Evolutionary conservation across 2,113 vertebrate species (phyloP).

Genomic region (Heliornis fulica): DNA sequence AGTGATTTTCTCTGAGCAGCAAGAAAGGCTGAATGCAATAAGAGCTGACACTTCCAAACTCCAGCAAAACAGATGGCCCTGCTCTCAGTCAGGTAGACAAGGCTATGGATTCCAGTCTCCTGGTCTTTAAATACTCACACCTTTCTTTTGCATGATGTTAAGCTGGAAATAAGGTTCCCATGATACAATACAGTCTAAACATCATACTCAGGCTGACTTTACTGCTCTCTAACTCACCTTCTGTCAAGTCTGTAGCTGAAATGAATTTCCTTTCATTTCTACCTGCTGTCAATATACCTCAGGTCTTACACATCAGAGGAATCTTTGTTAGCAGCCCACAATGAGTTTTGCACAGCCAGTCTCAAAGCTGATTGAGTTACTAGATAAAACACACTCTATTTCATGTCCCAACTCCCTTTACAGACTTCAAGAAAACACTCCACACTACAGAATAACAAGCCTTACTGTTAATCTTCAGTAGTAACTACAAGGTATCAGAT

Average conservation of each 20-base stretch:
- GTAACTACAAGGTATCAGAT: neutral
- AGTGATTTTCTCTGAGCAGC: neutral
- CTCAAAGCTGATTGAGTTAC: neutral
- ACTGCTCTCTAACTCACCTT: neutral
- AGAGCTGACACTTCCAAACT: neutral
- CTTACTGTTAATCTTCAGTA: neutral
- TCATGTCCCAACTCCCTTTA: neutral
- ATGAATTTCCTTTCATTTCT: neutral
- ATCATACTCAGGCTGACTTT: neutral
- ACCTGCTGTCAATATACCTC: neutral
- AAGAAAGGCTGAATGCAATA: neutral
- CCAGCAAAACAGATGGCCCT: neutral
- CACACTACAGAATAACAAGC: neutral
- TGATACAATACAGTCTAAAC: neutral
- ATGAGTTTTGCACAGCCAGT: neutral
- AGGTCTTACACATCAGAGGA: neutral
- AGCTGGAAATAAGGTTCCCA: neutral
- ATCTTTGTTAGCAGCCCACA: neutral
- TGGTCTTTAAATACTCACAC: neutral
- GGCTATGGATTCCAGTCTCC: neutral
- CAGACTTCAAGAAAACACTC: neutral
- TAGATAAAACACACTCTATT: neutral
- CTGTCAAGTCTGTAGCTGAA: neutral
- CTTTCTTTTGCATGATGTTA: neutral
- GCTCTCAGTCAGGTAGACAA: neutral